A percentile compares a stretch with the other conserved stretches of the same genome.
These are phyloP conservation scores for Bombus affinis DNA, from an alignment of 1,140 invertebrate genomes.

Conservation along the genomic window DNA sequence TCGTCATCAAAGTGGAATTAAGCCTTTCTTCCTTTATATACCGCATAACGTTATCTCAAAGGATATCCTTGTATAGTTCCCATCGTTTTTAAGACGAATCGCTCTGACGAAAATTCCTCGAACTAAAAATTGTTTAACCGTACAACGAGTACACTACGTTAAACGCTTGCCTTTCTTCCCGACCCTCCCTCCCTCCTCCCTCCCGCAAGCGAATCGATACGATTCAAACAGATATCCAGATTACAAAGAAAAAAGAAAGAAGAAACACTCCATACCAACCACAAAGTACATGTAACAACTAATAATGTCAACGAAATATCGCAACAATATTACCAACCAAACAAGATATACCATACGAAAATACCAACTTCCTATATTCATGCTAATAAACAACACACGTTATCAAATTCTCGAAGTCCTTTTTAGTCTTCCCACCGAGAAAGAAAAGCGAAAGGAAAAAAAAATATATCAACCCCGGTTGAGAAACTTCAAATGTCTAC, in stretches of 20 bases:
- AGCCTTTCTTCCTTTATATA: neutral
- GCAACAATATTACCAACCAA: neutral
- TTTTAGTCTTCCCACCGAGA: too few species aligned
- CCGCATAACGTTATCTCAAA: neutral
- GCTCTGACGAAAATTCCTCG: too few species aligned
- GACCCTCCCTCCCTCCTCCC: too few species aligned
- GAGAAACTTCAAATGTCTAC: neutral
- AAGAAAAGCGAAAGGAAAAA: neutral
- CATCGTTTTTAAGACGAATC: too few species aligned
- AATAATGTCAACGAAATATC: neutral
- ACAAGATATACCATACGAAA: neutral
- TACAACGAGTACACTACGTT: too few species aligned
- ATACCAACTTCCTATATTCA: constrained; percentile 1
- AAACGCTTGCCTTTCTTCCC: too few species aligned
- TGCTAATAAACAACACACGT: neutral
- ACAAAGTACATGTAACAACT: neutral
- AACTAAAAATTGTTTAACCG: too few species aligned
- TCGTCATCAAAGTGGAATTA: neutral
- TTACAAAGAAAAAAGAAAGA: neutral
- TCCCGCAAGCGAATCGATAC: too few species aligned
- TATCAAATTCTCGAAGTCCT: neutral
- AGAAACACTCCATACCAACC: neutral
- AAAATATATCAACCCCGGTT: neutral
- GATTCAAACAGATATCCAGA: neutral
- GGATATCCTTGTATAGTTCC: too few species aligned